A percentile compares a stretch with the other conserved stretches of the same genome.
Conservation (phyloP, 2,113 vertebrate species). For the Stegastes partitus region DNA sequence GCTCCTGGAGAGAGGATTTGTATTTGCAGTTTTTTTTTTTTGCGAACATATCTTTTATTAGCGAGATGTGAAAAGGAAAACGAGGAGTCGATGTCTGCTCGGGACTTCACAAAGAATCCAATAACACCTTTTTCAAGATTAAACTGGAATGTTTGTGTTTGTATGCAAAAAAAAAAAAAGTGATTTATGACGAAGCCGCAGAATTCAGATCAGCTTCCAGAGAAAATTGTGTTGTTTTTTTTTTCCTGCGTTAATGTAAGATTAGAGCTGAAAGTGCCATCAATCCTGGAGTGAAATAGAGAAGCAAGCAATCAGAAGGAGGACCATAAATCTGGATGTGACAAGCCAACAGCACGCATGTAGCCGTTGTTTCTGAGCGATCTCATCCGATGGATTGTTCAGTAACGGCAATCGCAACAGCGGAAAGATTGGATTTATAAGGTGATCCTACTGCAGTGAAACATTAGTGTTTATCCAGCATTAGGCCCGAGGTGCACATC, state of each 20-base stretch:
- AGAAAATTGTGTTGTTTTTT: conserved; percentile 60
- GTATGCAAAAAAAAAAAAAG: conserved; percentile 47
- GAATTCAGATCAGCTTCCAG: conserved; percentile 53
- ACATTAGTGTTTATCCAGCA: conserved; percentile 29
- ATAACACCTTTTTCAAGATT: conserved; percentile 55
- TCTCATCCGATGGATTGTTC: conserved; percentile 63
- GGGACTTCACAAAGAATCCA: conserved; percentile 56
- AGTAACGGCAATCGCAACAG: conserved; percentile 42
- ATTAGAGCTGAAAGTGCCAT: conserved; percentile 71
- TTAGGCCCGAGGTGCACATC: conserved; percentile 19
- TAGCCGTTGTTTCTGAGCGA: conserved; percentile 38
- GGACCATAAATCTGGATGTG: conserved; percentile 75
- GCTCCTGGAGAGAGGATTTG: conserved; percentile 19
- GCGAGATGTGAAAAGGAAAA: conserved; percentile 33
- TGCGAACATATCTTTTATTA: conserved; percentile 41
- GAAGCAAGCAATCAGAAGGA: conserved; percentile 67
- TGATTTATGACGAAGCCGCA: conserved; percentile 58
- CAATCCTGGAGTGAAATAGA: conserved; percentile 64
- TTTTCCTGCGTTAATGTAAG: conserved; percentile 63
- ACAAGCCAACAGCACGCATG: conserved; percentile 52
- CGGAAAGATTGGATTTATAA: conserved; percentile 40
- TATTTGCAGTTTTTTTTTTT: background rate
- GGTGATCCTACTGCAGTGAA: conserved; percentile 6
- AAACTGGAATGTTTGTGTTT: conserved; percentile 63
- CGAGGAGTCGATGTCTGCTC: conserved; percentile 9